Base-by-base conservation (phyloP, 2,888 invertebrate genomes). In the Clivina fossor region DNA sequence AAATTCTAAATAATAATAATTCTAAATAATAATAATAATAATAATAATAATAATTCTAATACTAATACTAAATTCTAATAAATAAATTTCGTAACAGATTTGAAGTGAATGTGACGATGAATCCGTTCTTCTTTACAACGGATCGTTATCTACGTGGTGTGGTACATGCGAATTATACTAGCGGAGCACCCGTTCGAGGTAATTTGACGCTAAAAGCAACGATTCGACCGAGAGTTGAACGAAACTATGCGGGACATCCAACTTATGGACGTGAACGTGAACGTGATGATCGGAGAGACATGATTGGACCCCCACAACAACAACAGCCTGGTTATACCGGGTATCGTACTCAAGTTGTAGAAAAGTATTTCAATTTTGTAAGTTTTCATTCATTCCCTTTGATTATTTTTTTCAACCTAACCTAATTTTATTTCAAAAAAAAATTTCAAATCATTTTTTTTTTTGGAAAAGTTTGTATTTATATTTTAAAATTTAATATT, bases 91-190 rank as follows among this genome's bases (percentile, higher is more conserved):
- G 18, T n/a, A 18, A 8, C 60, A 48, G 50, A 15, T 62, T 68
- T 46, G 68, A 84, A 82, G 91, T 94, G 1, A 96, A 96, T 73
- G 93, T 97, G 0, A 94, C 93, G 0, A 93, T 95, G 88, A 92
- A 95, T 0, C 89, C 94, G 1, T 94, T 93, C 73, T 90, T 96
- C 76, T 89, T 94, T 71, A 90, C 89, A 66, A 88, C 88, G 16
- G 93, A 93, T 65, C 83, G 79, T 7, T 93, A 78, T 67, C 85
- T 97, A 67, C 81, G 86, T 67, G 97, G 96, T 0, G 82, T 85
- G 1, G 82, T 97, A 2, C 88, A 91, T 83, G 95, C 96, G 0
- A 97, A 97, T 81, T 95, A 94, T 69, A 95, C 95, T 1, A 93
- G 92, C 57, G 96, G 96, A 1, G 89, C 88, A 19, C 93, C 95